Evolutionary conservation across 2,797 vertebrate genomes (phyloP).

Genomic region (Siniperca obscura): DNA sequence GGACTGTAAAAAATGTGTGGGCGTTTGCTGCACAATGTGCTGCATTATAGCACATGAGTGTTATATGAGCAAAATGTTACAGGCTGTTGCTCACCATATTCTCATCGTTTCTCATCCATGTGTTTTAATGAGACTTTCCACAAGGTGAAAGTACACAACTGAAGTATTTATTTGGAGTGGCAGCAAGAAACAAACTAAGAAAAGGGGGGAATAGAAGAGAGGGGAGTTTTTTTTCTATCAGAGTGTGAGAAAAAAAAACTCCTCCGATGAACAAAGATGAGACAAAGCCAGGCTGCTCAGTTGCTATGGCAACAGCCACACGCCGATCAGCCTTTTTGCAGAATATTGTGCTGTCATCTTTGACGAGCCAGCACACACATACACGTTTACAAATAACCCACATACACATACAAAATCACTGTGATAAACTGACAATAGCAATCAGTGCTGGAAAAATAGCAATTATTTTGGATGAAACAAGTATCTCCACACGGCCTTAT

Average conservation of each 20-base stretch:
- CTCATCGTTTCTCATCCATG: slow-evolving; percentile 8
- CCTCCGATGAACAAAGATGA: slow-evolving; percentile 56
- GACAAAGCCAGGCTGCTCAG: slow-evolving; percentile 78
- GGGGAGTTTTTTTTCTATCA: neutral
- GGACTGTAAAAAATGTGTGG: slow-evolving; percentile 63
- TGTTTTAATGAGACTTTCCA: slow-evolving; percentile 37
- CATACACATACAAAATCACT: slow-evolving; percentile 17
- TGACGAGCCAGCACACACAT: slow-evolving; percentile 41
- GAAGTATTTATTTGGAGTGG: slow-evolving; percentile 24
- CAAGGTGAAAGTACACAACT: slow-evolving; percentile 16
- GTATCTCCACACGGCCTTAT: slow-evolving; percentile 10
- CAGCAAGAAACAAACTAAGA: slow-evolving; percentile 34
- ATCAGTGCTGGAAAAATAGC: slow-evolving; percentile 47
- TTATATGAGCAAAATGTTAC: slow-evolving; percentile 54
- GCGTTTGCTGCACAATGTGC: slow-evolving; percentile 67
- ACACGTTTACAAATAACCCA: slow-evolving; percentile 21
- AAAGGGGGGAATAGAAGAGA: slow-evolving; percentile 10
- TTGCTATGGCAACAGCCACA: slow-evolving; percentile 84
- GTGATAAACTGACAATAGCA: slow-evolving; percentile 41
- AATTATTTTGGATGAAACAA: slow-evolving; percentile 57
- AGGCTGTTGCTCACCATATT: slow-evolving; percentile 34
- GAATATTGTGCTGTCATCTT: slow-evolving; percentile 67
- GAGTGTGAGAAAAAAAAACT: slow-evolving; percentile 36
- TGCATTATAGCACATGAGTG: slow-evolving; percentile 64
- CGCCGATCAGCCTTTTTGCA: slow-evolving; percentile 66